Base-by-base conservation (phyloP, 2,888 invertebrate species). In the Watsonalla cultraria region DNA sequence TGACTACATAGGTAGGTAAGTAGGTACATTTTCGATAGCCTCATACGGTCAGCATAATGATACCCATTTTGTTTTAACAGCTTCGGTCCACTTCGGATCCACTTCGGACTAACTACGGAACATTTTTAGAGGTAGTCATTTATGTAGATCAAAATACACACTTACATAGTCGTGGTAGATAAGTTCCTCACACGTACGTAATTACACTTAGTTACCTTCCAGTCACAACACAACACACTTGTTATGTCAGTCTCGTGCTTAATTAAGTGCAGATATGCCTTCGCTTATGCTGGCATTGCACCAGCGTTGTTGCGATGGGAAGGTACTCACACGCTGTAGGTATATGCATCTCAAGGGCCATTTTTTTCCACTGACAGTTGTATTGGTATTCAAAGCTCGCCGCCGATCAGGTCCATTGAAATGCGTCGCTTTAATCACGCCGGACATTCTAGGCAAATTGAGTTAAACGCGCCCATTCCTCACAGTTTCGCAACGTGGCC, bases 341-440 rank as follows among this genome's bases (percentile, higher is more conserved):
- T 42, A 57, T 55, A 61, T 52, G 54, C 53, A 60, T 51, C 47
- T 37, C 52, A 61, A 60, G 62, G 60, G 62, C 47, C 15, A 53
- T 54, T 64, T 68, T 65, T 65, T 65, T 64, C 56, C 60, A 58
- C 60, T 59, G 51, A 56, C 53, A 59, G 50, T 56, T 55, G 61
- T 53, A 59, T 73, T 68, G 70, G 72, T 69, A 82, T 80, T 70
- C 75, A 57, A 63, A 63, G 64, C 70, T 65, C 63, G 70, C 60
- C 24, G 65, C 49, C 53, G 60, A 66, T 62, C 60, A 55, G 59
- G 58, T 61, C 58, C 66, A 74, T 74, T 70, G 61, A 65, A 65
- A 70, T 70, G 64, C 65, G 54, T 56, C 54, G 58, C 60, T 62
- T 61, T 59, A 58, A 64, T 56, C 57, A 61, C 58, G 57, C 56